Base-by-base conservation (phyloP, 2,888 invertebrate genomes). In the Troilus luridus region DNA sequence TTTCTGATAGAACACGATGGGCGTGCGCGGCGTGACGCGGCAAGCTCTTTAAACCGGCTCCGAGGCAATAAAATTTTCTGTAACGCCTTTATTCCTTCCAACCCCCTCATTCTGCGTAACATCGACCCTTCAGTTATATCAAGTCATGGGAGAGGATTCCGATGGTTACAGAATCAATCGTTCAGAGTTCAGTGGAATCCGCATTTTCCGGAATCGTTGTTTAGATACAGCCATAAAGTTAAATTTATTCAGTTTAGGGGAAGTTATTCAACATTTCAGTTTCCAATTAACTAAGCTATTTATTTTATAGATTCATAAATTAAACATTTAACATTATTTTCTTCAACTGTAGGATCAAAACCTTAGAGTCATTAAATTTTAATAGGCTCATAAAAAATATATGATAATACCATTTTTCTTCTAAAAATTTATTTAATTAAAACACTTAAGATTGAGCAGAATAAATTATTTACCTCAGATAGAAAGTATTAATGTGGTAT, bases 51-150 rank as follows among this genome's bases (percentile, higher is more conserved):
- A 85, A 85, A 85, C n/a, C 85, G 56, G 56, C 56, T 85, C 56
- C 6, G 56, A 58, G 56, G 85, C 85, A 21, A 85, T 85, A 56
- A 85, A 58, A 85, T 56, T 85, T 85, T 85, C 85, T 56, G 56
- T 85, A 58, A 85, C 56, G 56, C 85, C 85, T 56, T 85, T 85
- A 56, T 56, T 56, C 56, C 14, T n/a, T 56, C 14, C 56, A 56
- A 85, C 54, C 85, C 85, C n/a, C 54, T 58, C 54, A 85, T 85
- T 85, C 85, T 85, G 85, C 85, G 85, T 85, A 85, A 56, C 85
- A 85, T 56, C 85, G n/a, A n/a, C 85, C 41, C 56, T 85, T 85
- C 56, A 58, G 85, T 77, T 77, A 41, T 77, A 77, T 27, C 41
- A 77, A 77, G 72, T 85, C 85, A 58, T 85, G 56, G 85, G 56